Evolutionary conservation across 1,140 invertebrate genomes (phyloP).

Genomic region (Saccostrea cuccullata): DNA sequence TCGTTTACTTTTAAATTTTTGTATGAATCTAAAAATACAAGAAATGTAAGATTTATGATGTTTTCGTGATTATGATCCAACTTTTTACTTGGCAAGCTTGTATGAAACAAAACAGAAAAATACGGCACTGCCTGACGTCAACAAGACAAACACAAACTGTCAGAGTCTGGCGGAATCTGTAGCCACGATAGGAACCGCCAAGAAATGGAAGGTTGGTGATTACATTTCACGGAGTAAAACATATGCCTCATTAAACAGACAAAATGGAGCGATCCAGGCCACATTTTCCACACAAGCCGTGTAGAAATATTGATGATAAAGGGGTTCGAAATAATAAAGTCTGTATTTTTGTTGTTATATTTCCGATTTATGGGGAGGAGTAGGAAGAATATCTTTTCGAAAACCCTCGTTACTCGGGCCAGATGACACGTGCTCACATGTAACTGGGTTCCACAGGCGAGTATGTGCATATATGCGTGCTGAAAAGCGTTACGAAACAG

Average conservation of each 20-base stretch:
- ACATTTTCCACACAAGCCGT: conserved; percentile 27
- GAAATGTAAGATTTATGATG: background rate
- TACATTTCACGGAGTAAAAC: conserved; percentile 31
- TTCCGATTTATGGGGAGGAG: background rate
- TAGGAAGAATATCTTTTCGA: background rate
- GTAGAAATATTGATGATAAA: conserved; percentile 34
- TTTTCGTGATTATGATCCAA: background rate
- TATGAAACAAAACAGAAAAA: background rate
- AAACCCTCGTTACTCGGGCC: background rate
- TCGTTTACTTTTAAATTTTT: background rate
- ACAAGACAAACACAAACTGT: conserved; percentile 23
- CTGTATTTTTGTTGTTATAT: conserved; percentile 8
- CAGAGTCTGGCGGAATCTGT: background rate
- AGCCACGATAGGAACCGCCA: background rate
- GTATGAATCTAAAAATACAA: background rate
- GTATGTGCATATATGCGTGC: background rate
- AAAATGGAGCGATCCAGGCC: conserved; percentile 17
- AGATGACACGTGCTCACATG: conserved; percentile 13
- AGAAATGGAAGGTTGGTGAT: background rate
- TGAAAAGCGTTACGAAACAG: conserved; percentile 15
- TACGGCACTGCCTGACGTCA: conserved; percentile 3
- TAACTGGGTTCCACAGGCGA: background rate
- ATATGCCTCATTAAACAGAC: conserved; percentile 33
- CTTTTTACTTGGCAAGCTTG: conserved; percentile 3
- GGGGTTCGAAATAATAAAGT: conserved; percentile 17